Evolutionary conservation across 1,140 invertebrate genomes (phyloP).

Genomic region (Drosophila asahinai): DNA sequence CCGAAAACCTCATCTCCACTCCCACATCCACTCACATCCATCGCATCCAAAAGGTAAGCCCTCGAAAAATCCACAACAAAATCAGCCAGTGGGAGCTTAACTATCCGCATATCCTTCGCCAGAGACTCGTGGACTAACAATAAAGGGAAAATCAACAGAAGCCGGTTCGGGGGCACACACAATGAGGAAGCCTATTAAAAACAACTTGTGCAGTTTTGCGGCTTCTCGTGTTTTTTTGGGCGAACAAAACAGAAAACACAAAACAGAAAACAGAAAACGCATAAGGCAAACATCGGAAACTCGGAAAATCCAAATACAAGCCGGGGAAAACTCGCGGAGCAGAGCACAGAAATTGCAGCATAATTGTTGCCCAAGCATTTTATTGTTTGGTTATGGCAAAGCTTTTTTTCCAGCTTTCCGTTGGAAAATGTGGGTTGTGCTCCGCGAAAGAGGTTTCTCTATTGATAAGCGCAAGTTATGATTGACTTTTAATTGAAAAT

Average conservation of each 20-base stretch:
- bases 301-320: conserved; percentile 40
- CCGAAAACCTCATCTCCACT: neutral
- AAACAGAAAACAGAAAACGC: conserved; percentile 53
- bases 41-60: conserved; percentile 26
- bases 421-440: neutral
- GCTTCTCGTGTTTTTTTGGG: conserved; percentile 55
- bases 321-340: conserved; percentile 7
- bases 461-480: conserved; percentile 65
- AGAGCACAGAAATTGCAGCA: conserved; percentile 56
- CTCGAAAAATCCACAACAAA: conserved; percentile 46
- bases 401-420: neutral
- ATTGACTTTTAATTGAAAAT: conserved; percentile 78
- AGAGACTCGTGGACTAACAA: conserved; percentile 15
- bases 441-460: conserved; percentile 1
- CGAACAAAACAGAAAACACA: conserved; percentile 43
- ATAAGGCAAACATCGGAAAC: conserved; percentile 49
- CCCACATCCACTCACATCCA: conserved; percentile 1
- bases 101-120: conserved; percentile 26
- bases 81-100: conserved; percentile 49
- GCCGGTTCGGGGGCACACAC: conserved; percentile 24
- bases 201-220: conserved; percentile 70
- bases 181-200: conserved; percentile 72
- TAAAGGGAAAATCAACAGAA: conserved; percentile 71
- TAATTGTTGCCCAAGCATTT: conserved; percentile 70
- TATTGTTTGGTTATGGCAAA: conserved; percentile 47